Percentiles rank a stretch among this genome's conserved stretches.
These are phyloP conservation scores for Hyperoodon ampullatus DNA, from an alignment of 2,113 vertebrate species.

Conservation along the genomic window DNA sequence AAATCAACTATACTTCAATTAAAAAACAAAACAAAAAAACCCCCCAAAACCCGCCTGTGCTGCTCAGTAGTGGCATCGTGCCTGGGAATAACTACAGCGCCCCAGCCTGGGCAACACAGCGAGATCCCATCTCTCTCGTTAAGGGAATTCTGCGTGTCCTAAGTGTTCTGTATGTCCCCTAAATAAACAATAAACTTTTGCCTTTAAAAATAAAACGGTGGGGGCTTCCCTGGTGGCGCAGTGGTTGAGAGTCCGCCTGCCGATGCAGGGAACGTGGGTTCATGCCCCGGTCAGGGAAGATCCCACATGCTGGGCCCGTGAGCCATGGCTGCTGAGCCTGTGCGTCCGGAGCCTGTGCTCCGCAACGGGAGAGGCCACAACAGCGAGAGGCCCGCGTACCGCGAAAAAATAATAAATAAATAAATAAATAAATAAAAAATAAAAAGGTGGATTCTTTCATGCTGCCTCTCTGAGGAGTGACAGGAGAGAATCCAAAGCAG, in stretches of 20 bases:
- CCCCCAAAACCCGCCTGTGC: not conserved
- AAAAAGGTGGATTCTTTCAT: not conserved
- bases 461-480: not conserved
- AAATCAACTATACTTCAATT: not conserved
- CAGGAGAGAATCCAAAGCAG: not conserved
- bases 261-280: too few species aligned
- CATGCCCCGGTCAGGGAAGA: too few species aligned
- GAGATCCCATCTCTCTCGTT: not conserved
- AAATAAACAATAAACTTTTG: not conserved
- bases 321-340: too few species aligned
- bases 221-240: too few species aligned
- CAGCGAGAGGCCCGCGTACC: too few species aligned
- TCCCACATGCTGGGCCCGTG: too few species aligned
- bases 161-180: not conserved
- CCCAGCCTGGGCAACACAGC: not conserved
- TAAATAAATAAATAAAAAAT: not conserved
- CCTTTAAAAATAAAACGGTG: not conserved
- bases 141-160: not conserved
- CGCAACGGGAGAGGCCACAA: too few species aligned
- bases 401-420: not conserved
- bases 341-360: too few species aligned
- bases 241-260: too few species aligned
- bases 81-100: not conserved
- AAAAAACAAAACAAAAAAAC: not conserved
- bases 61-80: rapidly evolving